phyloP scores from a whole-genome alignment of 1,140 invertebrate species.

The Dendroctonus ponderosae region DNA sequence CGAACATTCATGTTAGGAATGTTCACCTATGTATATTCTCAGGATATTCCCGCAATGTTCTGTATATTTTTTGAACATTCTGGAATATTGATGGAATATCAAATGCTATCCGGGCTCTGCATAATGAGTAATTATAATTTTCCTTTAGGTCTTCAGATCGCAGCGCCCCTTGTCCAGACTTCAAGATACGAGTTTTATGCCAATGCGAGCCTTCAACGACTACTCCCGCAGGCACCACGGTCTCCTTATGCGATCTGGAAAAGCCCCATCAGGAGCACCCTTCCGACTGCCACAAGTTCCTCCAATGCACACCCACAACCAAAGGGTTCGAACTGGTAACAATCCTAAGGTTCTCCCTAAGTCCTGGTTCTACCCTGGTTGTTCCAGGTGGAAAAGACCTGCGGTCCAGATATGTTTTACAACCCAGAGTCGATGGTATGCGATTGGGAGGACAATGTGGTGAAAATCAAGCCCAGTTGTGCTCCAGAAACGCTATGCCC shows the following conservation, averaged over 20 bases:
- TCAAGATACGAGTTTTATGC: conserved; percentile 72
- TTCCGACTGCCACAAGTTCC: conserved; percentile 60
- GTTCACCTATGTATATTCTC: no score
- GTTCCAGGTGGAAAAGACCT: conserved; percentile 56
- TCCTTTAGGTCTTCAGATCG: conserved; percentile 39
- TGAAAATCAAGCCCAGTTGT: conserved; percentile 62
- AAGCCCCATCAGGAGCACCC: conserved; percentile 54
- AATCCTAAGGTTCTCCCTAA: background rate
- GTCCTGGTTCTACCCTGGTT: background rate
- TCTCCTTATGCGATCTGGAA: conserved; percentile 47
- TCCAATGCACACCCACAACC: conserved; percentile 55
- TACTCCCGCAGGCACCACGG: background rate
- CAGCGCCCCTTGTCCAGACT: conserved; percentile 60
- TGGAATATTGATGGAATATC: no score
- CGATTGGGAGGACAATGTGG: conserved; percentile 62
- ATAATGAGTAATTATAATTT: background rate
- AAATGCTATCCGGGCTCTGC: no score
- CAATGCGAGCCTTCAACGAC: conserved; percentile 52
- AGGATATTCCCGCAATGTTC: no score
- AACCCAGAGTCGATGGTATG: conserved; percentile 62
- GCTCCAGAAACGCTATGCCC: conserved; percentile 46
- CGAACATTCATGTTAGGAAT: no score
- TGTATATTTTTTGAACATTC: no score
- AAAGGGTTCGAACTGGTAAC: conserved; percentile 45
- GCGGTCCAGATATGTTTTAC: conserved; percentile 59